These are phyloP conservation scores for Ophiothrix spiculata DNA, from an alignment of 35 echinoderm and acorn worm genomes.

Conservation along the genomic window DNA sequence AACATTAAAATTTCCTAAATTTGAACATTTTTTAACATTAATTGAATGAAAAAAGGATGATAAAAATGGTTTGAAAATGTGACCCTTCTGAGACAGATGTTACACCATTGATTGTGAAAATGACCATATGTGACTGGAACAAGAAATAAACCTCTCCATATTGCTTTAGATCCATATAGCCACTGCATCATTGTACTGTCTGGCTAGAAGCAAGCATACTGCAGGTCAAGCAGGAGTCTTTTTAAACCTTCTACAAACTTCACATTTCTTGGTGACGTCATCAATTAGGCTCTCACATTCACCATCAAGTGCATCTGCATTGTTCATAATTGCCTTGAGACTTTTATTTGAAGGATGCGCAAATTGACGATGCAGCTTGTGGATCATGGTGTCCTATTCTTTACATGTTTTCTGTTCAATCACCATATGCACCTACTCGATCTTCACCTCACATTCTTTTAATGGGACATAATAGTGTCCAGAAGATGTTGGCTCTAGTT, in stretches of 20 bases:
- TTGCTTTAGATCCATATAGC: constrained; percentile 24
- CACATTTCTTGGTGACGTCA: constrained; percentile 40
- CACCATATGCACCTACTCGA: constrained; percentile 30
- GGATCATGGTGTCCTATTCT: constrained; percentile 21
- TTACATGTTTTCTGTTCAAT: constrained; percentile 15
- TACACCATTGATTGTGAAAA: too few species aligned
- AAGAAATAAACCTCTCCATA: constrained; percentile 44
- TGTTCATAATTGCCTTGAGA: constrained; percentile 17
- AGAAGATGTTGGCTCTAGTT: constrained; percentile 18
- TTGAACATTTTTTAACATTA: too few species aligned
- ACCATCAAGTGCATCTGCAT: constrained; percentile 26
- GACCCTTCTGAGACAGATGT: too few species aligned
- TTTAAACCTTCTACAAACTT: constrained; percentile 49
- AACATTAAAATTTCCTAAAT: too few species aligned
- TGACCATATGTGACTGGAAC: too few species aligned
- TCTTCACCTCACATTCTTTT: constrained; percentile 26
- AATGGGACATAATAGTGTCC: constrained; percentile 19
- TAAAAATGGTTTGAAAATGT: too few species aligned
- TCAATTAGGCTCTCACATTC: neutral
- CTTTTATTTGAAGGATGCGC: constrained; percentile 2
- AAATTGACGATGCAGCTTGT: constrained; percentile 12
- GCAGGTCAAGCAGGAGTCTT: constrained; percentile 47
- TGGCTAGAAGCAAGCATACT: constrained; percentile 31
- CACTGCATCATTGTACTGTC: constrained; percentile 36
- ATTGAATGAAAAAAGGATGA: too few species aligned